Evolutionary conservation across 2,888 invertebrate species (phyloP).

Genomic region (Mythimna impura): DNA sequence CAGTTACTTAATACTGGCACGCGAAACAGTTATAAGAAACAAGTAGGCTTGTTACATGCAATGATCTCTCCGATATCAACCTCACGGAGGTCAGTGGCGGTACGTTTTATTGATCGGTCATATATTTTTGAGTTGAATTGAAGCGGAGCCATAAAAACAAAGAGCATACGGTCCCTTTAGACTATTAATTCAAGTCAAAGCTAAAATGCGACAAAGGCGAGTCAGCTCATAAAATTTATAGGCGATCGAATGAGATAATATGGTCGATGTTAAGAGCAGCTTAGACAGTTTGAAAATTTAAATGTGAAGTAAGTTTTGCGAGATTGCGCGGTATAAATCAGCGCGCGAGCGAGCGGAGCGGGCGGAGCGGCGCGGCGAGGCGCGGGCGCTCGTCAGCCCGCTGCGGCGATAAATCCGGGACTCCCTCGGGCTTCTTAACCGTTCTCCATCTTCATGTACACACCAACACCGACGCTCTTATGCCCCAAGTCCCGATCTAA

Average conservation of each 20-base stretch:
- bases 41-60: slow-evolving; percentile 46
- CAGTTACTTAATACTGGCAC: slow-evolving; percentile 77
- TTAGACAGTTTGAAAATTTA: slow-evolving; percentile 91
- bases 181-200: slow-evolving; percentile 87
- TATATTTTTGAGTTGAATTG: slow-evolving; percentile 66
- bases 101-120: slow-evolving; percentile 61
- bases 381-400: slow-evolving; percentile 80
- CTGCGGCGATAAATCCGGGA: slow-evolving; percentile 87
- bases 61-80: slow-evolving; percentile 39
- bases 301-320: slow-evolving; percentile 91
- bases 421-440: slow-evolving; percentile 88
- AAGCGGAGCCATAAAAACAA: slow-evolving; percentile 75
- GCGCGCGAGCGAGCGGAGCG: slow-evolving; percentile 78
- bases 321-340: slow-evolving; percentile 90
- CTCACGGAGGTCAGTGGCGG: slow-evolving; percentile 42
- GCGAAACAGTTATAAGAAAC: slow-evolving; percentile 72
- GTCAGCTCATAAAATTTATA: slow-evolving; percentile 90
- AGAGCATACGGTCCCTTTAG: slow-evolving; percentile 78
- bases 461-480: slow-evolving; percentile 64
- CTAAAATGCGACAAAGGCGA: slow-evolving; percentile 87
- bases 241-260: slow-evolving; percentile 91
- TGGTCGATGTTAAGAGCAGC: slow-evolving; percentile 90
- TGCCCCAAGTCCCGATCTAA: slow-evolving; percentile 43
- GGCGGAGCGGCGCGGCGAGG: slow-evolving; percentile 71
- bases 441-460: slow-evolving; percentile 84